Evolutionary conservation across 2,888 invertebrate genomes (phyloP), one percentile per base, ranked within the genome.

Genomic region (Papilio demoleus): DNA sequence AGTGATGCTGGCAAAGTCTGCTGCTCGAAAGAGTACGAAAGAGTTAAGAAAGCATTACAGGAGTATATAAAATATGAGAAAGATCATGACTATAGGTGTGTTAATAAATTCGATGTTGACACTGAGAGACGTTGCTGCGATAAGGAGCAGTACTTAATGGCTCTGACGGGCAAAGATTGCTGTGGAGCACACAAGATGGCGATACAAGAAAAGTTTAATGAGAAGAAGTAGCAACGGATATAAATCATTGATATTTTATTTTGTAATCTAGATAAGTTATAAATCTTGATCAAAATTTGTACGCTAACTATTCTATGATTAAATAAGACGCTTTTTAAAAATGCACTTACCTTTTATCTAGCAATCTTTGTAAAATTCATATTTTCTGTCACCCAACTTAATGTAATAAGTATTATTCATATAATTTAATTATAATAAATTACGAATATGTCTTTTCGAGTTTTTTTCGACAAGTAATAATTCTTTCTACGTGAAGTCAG

Each of bases 41-140:
- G 91, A 78, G 90, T 92, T 65, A 92, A 88, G 80, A 89, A 87
- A 71, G 90, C 90, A 1, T 77, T 92, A 9, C 85, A 84, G 68
- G 88, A 90, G 40, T 92, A 91, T 61, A 86, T 87, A 85, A 86
- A 81, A 68, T 71, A 85, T 65, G 87, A 88, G 53, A 90, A 90
- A 74, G 85, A 84, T 3, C 72, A 86, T 63, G 92, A 92, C 71
- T 85, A 77, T 68, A 85, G 91, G 73, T 92, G 92, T 70, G 69
- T 91, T 1, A 92, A 91, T 72, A 84, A 77, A 72, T 92, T 88
- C 71, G 83, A 88, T 27, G 82, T 88, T 47, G 91, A 91, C 72
- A 90, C 89, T 64, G 91, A 91, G 75, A 85, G 79, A 72, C 81
- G 92, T 42, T 92, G 92, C 66, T 92, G 92, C 71, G 92, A 92